phyloP scores from a whole-genome alignment of 2,113 vertebrate species.

The Erinaceus europaeus region DNA sequence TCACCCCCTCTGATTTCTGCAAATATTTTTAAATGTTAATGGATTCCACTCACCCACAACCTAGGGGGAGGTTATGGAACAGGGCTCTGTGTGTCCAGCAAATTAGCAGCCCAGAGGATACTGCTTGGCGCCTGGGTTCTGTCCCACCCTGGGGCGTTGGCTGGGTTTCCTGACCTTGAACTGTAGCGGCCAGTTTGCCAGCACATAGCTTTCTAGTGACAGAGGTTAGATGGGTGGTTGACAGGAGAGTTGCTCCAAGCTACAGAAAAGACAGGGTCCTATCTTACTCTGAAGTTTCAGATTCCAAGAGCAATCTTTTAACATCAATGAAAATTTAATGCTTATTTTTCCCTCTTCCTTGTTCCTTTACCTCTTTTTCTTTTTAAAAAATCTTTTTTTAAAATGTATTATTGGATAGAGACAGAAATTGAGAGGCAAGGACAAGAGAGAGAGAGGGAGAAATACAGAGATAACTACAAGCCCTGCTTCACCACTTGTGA shows the following conservation, averaged over 20 bases:
- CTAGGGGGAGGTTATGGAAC: constrained; percentile 72
- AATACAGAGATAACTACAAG: too few relatives aligned
- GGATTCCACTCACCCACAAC: constrained; percentile 80
- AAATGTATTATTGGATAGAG: too few relatives aligned
- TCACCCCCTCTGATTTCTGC: constrained; percentile 78
- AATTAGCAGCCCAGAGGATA: constrained; percentile 77
- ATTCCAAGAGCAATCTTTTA: not conserved
- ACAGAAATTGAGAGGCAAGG: too few relatives aligned
- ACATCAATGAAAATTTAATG: constrained; percentile 7
- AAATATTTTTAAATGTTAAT: constrained; percentile 88
- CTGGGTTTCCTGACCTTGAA: constrained; percentile 72
- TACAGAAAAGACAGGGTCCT: not conserved
- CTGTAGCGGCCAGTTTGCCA: constrained; percentile 65
- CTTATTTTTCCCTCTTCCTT: not conserved
- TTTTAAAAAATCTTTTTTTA: too few relatives aligned
- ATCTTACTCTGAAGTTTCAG: constrained; percentile 2
- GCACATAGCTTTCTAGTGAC: constrained; percentile 67
- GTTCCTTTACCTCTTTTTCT: not conserved
- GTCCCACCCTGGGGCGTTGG: constrained; percentile 72
- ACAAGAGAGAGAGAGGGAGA: too few relatives aligned
- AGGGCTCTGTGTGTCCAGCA: constrained; percentile 76
- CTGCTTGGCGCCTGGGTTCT: constrained; percentile 78
- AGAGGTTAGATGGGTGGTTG: constrained; percentile 45
- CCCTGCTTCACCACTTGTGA: too few relatives aligned
- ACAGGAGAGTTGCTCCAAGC: constrained; percentile 58